Evolutionary conservation across 1,140 invertebrate species (phyloP), one percentile per base, ranked within the genome.

Genomic region (Sipha flava): DNA sequence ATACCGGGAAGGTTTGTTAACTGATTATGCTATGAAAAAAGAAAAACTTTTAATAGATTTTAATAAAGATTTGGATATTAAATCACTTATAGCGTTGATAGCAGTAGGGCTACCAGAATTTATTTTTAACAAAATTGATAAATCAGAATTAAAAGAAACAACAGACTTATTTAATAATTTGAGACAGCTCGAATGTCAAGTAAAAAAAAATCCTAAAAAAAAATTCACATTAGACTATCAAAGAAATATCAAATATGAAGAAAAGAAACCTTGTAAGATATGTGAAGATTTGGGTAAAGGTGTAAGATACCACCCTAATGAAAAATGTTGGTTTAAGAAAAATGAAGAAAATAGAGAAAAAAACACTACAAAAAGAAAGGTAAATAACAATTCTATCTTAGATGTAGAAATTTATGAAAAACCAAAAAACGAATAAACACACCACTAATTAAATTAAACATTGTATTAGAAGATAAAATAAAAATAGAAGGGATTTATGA

Each of bases 251-350:
- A 34, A 37, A 62, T 23, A 23, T 64, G 43, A 57, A 45, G 77
- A 79, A 49, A 79, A 79, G 77, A 79, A 66, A 66, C 77, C 59
- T 47, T 79, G 77, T 45, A 62, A 29, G 29, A 62, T 7, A 16
- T 79, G 52, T 59, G 54, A 79, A 49, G 37, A 66, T 26, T 62
- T 31, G 23, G 57, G 57, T 45, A 40, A 29, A 40, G 59, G 54
- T 29, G 31, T 31, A 12, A 29, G 40, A 43, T 79, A 45, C n/a
- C 59, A 79, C n/a, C 77, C 57, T 23, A 31, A 79, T 31, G 16
- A 16, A 40, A 79, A 80, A 81, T 81, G 49, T 82, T 45, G 80
- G 81, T 73, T 75, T 81, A 72, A 72, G 68, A 23, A 81, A 81
- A 82, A 73, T 26, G 64, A 14, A 47, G 54, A 66, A 66, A 66